Percentiles rank a stretch among this genome's conserved stretches.
Evolutionary conservation across 2,113 vertebrate species (phyloP).

Genomic region (Scopus umbretta): DNA sequence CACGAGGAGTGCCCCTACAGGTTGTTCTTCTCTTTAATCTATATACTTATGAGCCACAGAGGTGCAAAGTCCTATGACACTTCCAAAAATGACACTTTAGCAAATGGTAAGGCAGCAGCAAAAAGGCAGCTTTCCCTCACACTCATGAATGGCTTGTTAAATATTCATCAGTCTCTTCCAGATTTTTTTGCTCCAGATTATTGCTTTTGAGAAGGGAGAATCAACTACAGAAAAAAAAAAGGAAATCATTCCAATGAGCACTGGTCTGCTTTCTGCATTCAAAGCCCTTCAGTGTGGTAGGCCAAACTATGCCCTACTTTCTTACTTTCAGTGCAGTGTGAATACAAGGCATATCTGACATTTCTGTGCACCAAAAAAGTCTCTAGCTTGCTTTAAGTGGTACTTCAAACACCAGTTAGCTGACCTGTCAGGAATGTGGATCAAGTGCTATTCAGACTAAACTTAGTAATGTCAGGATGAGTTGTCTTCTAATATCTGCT

Average conservation of each 20-base stretch:
- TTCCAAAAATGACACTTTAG: not conserved
- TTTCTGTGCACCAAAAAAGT: not conserved
- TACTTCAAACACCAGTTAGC: not conserved
- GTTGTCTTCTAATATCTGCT: not conserved
- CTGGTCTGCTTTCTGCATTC: not conserved
- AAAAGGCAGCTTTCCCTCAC: not conserved
- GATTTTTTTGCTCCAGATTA: not conserved
- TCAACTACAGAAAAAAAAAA: not conserved
- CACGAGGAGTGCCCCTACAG: not conserved
- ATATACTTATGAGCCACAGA: not conserved
- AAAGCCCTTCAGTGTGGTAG: not conserved
- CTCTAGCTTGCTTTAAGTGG: not conserved
- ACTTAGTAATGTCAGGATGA: not conserved
- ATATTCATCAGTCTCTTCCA: not conserved
- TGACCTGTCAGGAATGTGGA: not conserved
- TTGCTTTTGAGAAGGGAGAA: not conserved
- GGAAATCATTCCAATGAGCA: not conserved
- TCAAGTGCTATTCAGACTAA: not conserved
- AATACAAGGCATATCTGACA: not conserved
- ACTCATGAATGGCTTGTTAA: not conserved
- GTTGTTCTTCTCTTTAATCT: not conserved
- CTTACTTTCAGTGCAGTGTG: not conserved
- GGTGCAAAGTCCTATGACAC: not conserved
- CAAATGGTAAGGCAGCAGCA: not conserved
- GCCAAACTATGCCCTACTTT: not conserved